phyloP scores from a whole-genome alignment of 2,797 vertebrate genomes.

The Typhlichthys subterraneus region DNA sequence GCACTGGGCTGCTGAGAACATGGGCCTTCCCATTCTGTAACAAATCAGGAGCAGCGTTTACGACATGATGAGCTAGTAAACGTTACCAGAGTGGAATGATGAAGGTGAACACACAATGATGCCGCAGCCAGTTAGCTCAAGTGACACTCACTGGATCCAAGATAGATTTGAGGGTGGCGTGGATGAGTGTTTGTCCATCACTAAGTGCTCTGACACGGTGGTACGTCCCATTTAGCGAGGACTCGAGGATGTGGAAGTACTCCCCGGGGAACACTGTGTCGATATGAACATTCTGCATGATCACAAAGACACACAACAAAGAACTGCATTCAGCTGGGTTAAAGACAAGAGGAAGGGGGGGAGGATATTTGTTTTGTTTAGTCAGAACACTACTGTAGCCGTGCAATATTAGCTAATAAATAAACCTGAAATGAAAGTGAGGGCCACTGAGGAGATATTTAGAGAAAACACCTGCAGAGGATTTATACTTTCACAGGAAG shows the following conservation, averaged over 20 bases:
- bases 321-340: too few species aligned
- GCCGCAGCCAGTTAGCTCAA: slow-evolving; percentile 5
- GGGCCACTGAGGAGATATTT: not conserved
- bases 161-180: slow-evolving; percentile 83
- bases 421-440: not conserved
- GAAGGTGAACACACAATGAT: slow-evolving; percentile 17
- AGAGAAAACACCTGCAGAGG: slow-evolving; percentile 3
- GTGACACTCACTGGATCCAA: slow-evolving; percentile 82
- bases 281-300: slow-evolving; percentile 87
- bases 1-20: slow-evolving; percentile 79
- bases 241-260: slow-evolving; percentile 85
- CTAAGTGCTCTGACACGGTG: slow-evolving; percentile 82
- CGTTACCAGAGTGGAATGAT: not conserved
- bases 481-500: slow-evolving; percentile 10
- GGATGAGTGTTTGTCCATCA: slow-evolving; percentile 83
- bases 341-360: too few species aligned
- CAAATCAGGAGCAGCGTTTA: slow-evolving; percentile 29
- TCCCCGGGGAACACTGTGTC: slow-evolving; percentile 77
- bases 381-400: too few species aligned
- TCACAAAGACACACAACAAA: slow-evolving; percentile 1
- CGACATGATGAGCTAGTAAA: slow-evolving; percentile 16
- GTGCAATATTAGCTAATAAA: slow-evolving; percentile 1
- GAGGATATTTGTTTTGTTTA: not conserved
- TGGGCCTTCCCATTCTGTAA: slow-evolving; percentile 84
- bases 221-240: slow-evolving; percentile 91